A percentile compares a stretch with the other conserved stretches of the same genome.
These are phyloP conservation scores for Chrosomus eos DNA, from an alignment of 2,797 vertebrate genomes.

Conservation along the genomic window DNA sequence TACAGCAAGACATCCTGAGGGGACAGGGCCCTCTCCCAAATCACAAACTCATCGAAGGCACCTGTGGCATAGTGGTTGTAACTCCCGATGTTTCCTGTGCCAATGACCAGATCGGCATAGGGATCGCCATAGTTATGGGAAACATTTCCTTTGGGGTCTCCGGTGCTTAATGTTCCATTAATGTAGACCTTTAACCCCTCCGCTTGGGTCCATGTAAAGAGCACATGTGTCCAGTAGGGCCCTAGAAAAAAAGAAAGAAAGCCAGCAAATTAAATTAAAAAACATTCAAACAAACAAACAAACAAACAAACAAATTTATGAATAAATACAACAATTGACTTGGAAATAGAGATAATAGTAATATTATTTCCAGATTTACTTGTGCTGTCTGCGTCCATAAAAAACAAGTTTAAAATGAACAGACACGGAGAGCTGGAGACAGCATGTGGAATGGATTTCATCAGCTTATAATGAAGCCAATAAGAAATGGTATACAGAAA, in stretches of 20 bases:
- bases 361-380: conserved; percentile 41
- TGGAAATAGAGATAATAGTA: conserved; percentile 9
- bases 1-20: conserved; percentile 84
- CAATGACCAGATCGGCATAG: conserved; percentile 79
- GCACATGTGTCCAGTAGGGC: conserved; percentile 91
- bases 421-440: conserved; percentile 16
- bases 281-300: neutral
- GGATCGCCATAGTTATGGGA: conserved; percentile 83
- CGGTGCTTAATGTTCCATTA: conserved; percentile 85
- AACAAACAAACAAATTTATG: too few species aligned
- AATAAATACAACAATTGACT: neutral
- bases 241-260: conserved; percentile 71
- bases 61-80: conserved; percentile 79
- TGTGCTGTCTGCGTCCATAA: neutral
- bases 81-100: conserved; percentile 69
- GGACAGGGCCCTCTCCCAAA: conserved; percentile 91
- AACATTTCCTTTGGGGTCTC: conserved; percentile 75
- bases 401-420: conserved; percentile 33
- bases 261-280: neutral
- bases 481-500: conserved; percentile 20
- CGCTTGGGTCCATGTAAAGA: conserved; percentile 90
- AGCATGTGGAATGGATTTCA: conserved; percentile 36
- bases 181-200: conserved; percentile 91
- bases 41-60: conserved; percentile 94
- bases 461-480: conserved; percentile 25